Evolutionary conservation across 1,140 invertebrate genomes (phyloP).

Genomic region (Cyrtorhinus lividipennis): DNA sequence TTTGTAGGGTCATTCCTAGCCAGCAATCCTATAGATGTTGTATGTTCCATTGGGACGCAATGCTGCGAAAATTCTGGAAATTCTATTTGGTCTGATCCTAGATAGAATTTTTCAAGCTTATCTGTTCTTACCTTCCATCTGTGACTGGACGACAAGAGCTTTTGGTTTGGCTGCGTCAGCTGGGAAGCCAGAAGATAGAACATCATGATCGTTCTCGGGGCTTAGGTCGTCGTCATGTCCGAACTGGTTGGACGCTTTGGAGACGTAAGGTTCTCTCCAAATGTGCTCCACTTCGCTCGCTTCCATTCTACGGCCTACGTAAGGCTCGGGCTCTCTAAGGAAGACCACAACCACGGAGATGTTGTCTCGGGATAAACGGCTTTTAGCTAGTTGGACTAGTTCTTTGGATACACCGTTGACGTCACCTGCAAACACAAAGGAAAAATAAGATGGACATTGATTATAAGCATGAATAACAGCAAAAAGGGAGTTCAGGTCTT

Average conservation of each 20-base stretch:
- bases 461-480: too few species aligned
- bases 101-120: constrained; percentile 6
- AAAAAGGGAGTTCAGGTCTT: too few species aligned
- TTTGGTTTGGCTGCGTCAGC: constrained; percentile 2
- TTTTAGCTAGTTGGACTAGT: constrained; percentile 57
- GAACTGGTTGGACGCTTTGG: constrained; percentile 29
- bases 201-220: constrained; percentile 42
- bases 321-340: constrained; percentile 31
- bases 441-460: too few species aligned
- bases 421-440: constrained; percentile 41
- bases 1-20: too few species aligned
- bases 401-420: constrained; percentile 45
- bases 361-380: constrained; percentile 65
- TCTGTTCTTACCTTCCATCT: constrained; percentile 6
- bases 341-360: constrained; percentile 79
- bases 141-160: constrained; percentile 1
- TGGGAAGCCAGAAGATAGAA: constrained; percentile 23
- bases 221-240: constrained; percentile 43
- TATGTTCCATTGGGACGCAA: neutral
- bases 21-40: too few species aligned
- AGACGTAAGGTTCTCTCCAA: constrained; percentile 16
- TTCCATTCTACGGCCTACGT: neutral
- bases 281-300: constrained; percentile 15
- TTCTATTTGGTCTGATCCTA: neutral
- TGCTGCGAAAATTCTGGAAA: neutral